phyloP scores from a whole-genome alignment of 2,797 vertebrate genomes.

The Sciurus carolinensis region DNA sequence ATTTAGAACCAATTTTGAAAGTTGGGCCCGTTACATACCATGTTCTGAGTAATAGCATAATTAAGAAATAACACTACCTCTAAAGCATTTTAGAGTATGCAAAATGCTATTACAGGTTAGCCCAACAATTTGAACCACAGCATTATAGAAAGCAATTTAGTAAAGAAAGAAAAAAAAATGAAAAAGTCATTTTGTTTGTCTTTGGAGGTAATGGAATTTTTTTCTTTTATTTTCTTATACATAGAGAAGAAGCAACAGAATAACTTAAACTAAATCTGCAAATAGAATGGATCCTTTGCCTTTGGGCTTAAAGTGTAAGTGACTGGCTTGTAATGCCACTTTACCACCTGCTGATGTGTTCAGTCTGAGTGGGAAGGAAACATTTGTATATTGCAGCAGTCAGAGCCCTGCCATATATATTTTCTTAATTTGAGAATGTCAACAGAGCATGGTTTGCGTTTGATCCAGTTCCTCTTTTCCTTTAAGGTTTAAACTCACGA shows the following conservation, averaged over 20 bases:
- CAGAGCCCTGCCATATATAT: conserved; percentile 66
- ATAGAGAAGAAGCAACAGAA: conserved; percentile 44
- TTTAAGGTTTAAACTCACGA: conserved; percentile 51
- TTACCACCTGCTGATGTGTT: conserved; percentile 77
- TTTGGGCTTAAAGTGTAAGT: conserved; percentile 72
- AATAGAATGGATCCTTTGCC: conserved; percentile 74
- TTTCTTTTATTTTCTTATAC: not conserved
- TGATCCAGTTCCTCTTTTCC: conserved; percentile 39
- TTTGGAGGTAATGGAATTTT: conserved; percentile 62
- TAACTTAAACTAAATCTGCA: conserved; percentile 70
- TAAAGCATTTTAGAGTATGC: not conserved
- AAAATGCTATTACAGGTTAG: conserved; percentile 19
- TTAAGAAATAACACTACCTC: conserved; percentile 36
- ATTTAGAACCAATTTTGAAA: conserved; percentile 55
- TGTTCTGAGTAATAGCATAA: conserved; percentile 14
- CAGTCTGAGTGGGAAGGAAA: conserved; percentile 66
- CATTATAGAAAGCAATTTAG: conserved; percentile 48
- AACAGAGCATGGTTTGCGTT: conserved; percentile 37
- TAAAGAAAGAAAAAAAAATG: not conserved
- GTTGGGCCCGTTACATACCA: not conserved
- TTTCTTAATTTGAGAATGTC: conserved; percentile 79
- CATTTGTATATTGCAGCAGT: conserved; percentile 62
- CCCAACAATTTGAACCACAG: not conserved
- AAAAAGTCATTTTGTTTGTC: conserved; percentile 58
- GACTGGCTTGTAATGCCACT: conserved; percentile 80